Conservation (phyloP, 2,113 vertebrate species). For the Platichthys flesus region DNA sequence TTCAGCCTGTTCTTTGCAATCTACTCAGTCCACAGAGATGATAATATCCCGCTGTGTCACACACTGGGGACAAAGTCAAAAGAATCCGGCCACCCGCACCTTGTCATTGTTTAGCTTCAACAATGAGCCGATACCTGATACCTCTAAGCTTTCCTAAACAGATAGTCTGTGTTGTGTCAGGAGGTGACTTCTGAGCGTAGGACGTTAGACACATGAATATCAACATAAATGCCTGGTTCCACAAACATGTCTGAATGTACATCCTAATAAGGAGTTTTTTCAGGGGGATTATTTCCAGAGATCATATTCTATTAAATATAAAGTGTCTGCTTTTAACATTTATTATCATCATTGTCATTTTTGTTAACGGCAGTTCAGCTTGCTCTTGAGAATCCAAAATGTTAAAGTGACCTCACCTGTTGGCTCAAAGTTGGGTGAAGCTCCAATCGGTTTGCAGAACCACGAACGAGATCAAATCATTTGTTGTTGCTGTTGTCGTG, state of each 20-base stretch:
- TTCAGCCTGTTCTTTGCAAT: not conserved
- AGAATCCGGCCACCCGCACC: not conserved
- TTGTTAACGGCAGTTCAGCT: too few relatives aligned
- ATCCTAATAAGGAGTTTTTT: not conserved
- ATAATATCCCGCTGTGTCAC: not conserved
- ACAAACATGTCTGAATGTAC: not conserved
- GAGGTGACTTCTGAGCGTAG: not conserved
- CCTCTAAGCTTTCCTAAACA: not conserved
- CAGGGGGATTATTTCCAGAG: not conserved
- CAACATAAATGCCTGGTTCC: not conserved
- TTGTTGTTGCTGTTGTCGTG: too few relatives aligned
- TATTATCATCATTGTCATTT: too few relatives aligned
- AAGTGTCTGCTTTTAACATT: too few relatives aligned
- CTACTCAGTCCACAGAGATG: not conserved
- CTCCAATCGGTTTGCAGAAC: too few relatives aligned
- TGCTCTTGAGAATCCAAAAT: too few relatives aligned
- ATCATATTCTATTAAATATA: too few relatives aligned
- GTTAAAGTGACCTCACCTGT: too few relatives aligned
- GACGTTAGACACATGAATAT: too few relatives aligned
- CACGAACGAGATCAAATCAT: too few relatives aligned
- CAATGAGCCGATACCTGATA: not conserved
- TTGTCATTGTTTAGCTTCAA: not conserved
- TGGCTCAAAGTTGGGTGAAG: too few relatives aligned
- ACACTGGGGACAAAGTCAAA: not conserved
- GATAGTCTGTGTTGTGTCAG: not conserved